Percentiles rank a stretch among this genome's conserved stretches.
These are phyloP conservation scores for Hecatera dysodea DNA, from an alignment of 2,888 invertebrate genomes.

Conservation along the genomic window DNA sequence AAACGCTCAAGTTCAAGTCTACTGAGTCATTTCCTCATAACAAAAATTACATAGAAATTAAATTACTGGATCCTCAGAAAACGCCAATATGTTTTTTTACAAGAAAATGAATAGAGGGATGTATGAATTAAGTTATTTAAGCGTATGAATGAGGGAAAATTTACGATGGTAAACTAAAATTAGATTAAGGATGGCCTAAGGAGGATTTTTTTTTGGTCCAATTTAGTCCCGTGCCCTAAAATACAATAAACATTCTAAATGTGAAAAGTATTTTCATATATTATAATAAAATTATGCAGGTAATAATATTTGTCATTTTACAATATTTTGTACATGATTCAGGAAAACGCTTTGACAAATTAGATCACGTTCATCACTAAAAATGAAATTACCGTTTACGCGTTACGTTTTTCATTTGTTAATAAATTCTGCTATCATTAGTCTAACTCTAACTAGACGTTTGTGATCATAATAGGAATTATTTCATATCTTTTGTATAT, in stretches of 20 bases:
- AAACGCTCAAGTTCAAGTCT: conserved; percentile 13
- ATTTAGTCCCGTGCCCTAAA: background rate
- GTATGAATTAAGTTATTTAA: conserved; percentile 5
- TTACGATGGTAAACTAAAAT: background rate
- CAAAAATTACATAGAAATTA: conserved; percentile 20
- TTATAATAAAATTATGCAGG: background rate
- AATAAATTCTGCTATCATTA: background rate
- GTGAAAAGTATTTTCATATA: background rate
- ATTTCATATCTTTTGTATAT: background rate
- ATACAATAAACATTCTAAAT: background rate
- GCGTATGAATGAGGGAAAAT: conserved; percentile 7
- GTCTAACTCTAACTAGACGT: too few species aligned
- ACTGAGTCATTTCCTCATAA: conserved; percentile 42
- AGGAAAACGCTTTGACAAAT: conserved; percentile 18
- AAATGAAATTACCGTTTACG: background rate
- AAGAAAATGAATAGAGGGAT: background rate
- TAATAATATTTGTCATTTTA: background rate
- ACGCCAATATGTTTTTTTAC: background rate
- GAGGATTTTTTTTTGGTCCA: background rate
- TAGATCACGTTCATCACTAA: background rate
- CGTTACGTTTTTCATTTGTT: background rate
- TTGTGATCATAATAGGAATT: background rate
- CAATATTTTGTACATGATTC: conserved; percentile 2
- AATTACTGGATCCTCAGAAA: conserved; percentile 13
- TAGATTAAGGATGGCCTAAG: background rate